Base-by-base conservation (phyloP, 2,113 vertebrate species). In the Siniperca chuatsi region DNA sequence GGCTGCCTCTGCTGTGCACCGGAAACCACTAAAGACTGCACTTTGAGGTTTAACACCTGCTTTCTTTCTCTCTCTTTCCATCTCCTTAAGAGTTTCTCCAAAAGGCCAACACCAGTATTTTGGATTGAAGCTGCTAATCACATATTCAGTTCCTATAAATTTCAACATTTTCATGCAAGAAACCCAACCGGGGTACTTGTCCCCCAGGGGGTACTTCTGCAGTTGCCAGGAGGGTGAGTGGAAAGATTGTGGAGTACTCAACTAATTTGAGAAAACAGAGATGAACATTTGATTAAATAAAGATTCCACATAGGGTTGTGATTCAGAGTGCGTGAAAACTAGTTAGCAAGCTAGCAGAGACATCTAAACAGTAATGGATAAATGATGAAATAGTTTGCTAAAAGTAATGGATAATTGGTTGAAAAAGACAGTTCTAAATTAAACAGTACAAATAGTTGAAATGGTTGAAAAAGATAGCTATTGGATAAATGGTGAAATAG, bases 1-100 rank as follows among this genome's bases (percentile, higher is more conserved):
- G 13, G 52, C 62, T 18, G 52, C 42, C 52, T 66, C 77, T 0
- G 21, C 37, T 64, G 65, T 60, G 74, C 37, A 50, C 33, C 13
- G 50, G 57, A 83, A 83, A 83, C 69, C 72, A 52, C 55, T 67
- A 68, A 83, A 84, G 46, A 67, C 55, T 1, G 4, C n/a, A 6
- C 74, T 13, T 12, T 33, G 70, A 65, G 62, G 54, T 50, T 65
- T 54, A 78, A 75, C 75, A 87, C 84, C 81, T 90, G 61, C 57
- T 78, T 57, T 61, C 8, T 57, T 70, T 74, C 20, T 25, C 33
- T 62, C 25, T 72, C 55, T 86, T 58, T 76, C 75, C 52, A 50
- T n/a, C 16, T 71, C 42, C 15, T 37, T 11, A 44, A 44, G 15
- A 37, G 37, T 44, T 10, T 74, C 29, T 68, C 58, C 16, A 64